Conservation (phyloP, 2,888 invertebrate genomes). For the Galerucella nymphaeae region DNA sequence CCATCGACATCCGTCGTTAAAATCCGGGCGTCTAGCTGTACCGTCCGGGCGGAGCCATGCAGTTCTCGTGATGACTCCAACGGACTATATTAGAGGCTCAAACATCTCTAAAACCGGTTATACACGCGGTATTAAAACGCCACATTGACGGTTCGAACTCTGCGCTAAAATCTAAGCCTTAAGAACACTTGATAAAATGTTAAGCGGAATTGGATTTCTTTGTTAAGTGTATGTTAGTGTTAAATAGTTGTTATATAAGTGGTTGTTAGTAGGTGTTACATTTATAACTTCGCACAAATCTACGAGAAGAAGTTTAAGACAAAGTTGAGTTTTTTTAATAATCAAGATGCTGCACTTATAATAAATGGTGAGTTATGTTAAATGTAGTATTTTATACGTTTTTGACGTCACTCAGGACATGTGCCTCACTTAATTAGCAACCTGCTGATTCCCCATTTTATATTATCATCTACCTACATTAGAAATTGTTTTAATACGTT, state of each 20-base stretch:
- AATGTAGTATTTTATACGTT: too few species aligned
- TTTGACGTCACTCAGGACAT: neutral
- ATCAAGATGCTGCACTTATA: neutral
- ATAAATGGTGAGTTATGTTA: neutral
- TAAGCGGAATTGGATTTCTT: conserved; percentile 28
- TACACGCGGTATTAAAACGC: conserved; percentile 54
- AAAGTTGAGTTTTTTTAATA: neutral
- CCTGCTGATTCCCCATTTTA: neutral
- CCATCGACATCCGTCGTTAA: conserved; percentile 37
- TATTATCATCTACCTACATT: neutral
- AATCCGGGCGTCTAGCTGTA: conserved; percentile 51
- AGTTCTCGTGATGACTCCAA: conserved; percentile 55
- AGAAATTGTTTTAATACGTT: too few species aligned
- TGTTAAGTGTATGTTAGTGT: conserved; percentile 38
- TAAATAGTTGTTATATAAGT: conserved; percentile 10
- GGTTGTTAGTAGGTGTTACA: conserved; percentile 4
- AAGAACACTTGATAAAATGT: conserved; percentile 43
- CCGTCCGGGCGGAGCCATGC: conserved; percentile 63
- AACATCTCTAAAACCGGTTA: conserved; percentile 2
- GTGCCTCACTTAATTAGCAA: neutral
- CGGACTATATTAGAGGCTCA: conserved; percentile 50
- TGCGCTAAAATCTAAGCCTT: conserved; percentile 44
- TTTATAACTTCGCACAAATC: neutral
- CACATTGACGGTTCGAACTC: conserved; percentile 52
- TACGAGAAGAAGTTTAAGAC: neutral